Base-by-base conservation (phyloP, 2,797 vertebrate genomes). In the Platyrinchus mystaceus region DNA sequence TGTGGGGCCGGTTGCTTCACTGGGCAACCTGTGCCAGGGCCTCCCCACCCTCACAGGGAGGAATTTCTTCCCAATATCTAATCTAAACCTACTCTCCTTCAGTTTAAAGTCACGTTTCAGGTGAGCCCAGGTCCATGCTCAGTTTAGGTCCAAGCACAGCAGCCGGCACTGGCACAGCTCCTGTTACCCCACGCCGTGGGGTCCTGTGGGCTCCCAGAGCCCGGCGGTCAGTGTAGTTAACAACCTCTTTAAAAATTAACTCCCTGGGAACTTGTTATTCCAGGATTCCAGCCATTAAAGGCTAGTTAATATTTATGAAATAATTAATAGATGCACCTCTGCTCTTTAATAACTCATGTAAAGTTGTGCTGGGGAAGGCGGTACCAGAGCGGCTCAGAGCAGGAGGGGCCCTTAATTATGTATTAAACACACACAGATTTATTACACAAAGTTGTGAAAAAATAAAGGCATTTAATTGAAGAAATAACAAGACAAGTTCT, bases 301-400 rank as follows among this genome's bases (percentile, higher is more conserved):
- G 22, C 83, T 92, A 11, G 23, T 96, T 95, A 96, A 95, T 96
- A 96, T 96, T 96, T 84, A 95, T 96, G 86, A 89, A 93, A 89
- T 87, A 92, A 96, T 95, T 86, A 90, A 90, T 73, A 90, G 90
- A 66, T 81, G 89, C 90, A 81, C 86, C 89, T 69, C 68, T 32
- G 39, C 50, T 81, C 69, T 92, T 84, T 64, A 93, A 88, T 90
- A 93, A 90, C 83, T 88, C 73, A 26, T 70, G 64, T 64, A 6
- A 90, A 84, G 32, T 59, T 49, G 62, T 26, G 85, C 80, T 56
- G 66, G 73, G 39, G 73, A 32, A 36, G 73, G 80, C 3, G 2
- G 58, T 4, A 7, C 58, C 1, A 23, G 77, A 89, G 89, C 67
- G 21, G 60, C 70, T 69, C 36, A 15, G 76, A 91, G 85, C 68